These are phyloP conservation scores for Euzophera pinguis DNA, from an alignment of 2,888 invertebrate genomes.

Conservation along the genomic window DNA sequence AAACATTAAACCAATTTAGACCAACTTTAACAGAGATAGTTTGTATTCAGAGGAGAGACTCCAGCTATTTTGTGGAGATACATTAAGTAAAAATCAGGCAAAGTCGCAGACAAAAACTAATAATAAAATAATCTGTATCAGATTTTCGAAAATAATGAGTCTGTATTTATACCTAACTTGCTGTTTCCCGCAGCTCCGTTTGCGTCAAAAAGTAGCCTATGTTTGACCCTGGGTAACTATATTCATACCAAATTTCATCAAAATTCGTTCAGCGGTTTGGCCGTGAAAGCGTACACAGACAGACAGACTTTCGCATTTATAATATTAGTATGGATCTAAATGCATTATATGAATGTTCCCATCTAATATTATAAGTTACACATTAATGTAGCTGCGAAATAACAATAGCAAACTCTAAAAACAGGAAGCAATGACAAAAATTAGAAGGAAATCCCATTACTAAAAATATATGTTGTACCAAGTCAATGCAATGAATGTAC, in stretches of 20 bases:
- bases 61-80: no score
- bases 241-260: background rate
- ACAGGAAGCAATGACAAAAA: slow-evolving; percentile 49
- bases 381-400: background rate
- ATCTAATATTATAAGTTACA: no score
- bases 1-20: no score
- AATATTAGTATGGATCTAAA: background rate
- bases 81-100: no score
- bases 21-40: no score
- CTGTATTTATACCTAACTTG: no score
- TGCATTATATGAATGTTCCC: background rate
- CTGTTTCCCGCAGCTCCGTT: background rate
- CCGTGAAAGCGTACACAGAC: background rate
- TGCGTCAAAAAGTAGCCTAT: background rate
- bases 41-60: no score
- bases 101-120: no score
- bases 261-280: background rate
- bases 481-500: background rate
- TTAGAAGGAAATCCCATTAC: slow-evolving; percentile 55
- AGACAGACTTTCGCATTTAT: background rate
- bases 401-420: slow-evolving; percentile 27
- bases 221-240: background rate
- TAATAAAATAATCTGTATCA: no score
- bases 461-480: background rate
- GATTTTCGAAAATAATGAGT: no score